Base-by-base conservation (phyloP, 2,797 vertebrate species). In the Ibycter americanus region DNA sequence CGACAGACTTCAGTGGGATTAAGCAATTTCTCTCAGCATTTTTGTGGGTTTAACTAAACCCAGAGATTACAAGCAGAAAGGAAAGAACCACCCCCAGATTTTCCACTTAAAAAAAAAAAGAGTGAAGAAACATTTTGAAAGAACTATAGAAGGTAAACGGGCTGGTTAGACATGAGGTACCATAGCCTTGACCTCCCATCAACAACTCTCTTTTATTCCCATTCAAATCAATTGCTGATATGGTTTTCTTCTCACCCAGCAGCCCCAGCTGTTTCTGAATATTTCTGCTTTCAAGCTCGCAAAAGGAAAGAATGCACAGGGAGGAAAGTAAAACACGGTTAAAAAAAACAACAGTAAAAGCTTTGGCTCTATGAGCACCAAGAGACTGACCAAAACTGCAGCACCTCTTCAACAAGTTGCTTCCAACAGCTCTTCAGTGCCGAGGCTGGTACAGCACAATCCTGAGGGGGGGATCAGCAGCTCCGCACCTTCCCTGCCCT, bases 31-130 rank as follows among this genome's bases (percentile, higher is more conserved):
- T 89, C 72, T 85, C 89, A 91, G 82, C 94, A 95, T 97, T 97
- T 97, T 96, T 97, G 96, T 96, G 94, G 93, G 92, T 80, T 97
- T 96, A 93, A 95, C 87, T 91, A 97, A 97, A 96, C 63, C 31
- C 61, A 88, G 92, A 91, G 87, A 96, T 97, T 94, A 92, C 82
- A 92, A 90, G 84, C 87, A 89, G 92, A 93, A 89, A 95, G 94
- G 95, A 97, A 97, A 96, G 94, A 97, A 97, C 97, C 96, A 93
- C 94, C 87, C 68, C 95, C 79, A 86, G 83, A 94, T 85, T 96
- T 97, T 96, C 87, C 91, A 76, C 73, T 55, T 83, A 31, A 55
- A 66, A 36, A 46, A 46, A 72, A 44, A n/a, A 34, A 9, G 11
- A 70, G 52, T 32, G 27, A 93, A 74, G 52, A 89, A 87, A 89